Percentiles rank a stretch among this genome's conserved stretches.
These are phyloP conservation scores for Tapirus indicus DNA, from an alignment of 2,797 vertebrate genomes.

Conservation along the genomic window DNA sequence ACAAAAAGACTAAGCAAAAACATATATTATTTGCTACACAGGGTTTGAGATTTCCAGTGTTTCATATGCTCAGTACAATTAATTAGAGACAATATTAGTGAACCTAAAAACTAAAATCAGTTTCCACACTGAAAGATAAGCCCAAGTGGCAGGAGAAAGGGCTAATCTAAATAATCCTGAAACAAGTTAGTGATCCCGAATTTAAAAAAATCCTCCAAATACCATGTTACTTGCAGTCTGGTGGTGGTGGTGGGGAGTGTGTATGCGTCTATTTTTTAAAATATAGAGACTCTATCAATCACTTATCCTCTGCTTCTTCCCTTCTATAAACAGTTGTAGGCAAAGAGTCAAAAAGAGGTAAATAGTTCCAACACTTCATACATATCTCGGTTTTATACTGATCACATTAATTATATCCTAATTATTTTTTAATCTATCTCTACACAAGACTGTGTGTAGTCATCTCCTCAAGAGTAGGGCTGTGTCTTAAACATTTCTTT, in stretches of 20 bases:
- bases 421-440: neutral
- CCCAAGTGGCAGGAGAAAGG: neutral
- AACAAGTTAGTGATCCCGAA: neutral
- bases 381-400: neutral
- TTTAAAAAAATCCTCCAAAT: neutral
- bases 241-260: too few relatives aligned
- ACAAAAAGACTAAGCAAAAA: slow-evolving; percentile 41
- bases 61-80: neutral
- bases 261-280: neutral
- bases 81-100: neutral
- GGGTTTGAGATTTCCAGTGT: neutral
- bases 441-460: neutral
- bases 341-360: neutral
- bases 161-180: neutral
- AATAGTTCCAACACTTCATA: neutral
- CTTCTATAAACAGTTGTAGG: neutral
- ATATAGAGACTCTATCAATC: neutral
- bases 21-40: neutral
- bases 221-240: neutral
- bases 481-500: neutral
- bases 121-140: neutral
- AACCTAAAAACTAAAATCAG: neutral
- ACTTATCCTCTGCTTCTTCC: neutral
- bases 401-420: neutral
- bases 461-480: neutral